phyloP scores from a whole-genome alignment of 2,888 invertebrate species.

The Acanthosepion pharaonis region DNA sequence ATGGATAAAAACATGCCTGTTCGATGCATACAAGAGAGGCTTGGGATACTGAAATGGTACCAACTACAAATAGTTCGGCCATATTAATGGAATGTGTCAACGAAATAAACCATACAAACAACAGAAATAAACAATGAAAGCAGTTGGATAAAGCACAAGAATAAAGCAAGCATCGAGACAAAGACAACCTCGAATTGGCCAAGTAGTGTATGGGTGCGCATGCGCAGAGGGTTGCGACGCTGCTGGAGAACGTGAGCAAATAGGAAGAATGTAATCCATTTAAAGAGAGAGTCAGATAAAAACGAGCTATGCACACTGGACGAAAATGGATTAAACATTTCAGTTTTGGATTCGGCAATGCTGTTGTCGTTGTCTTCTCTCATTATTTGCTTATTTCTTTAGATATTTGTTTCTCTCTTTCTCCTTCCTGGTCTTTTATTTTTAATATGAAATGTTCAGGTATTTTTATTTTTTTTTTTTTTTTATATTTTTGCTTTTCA shows the following conservation, averaged over 20 bases:
- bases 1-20: no score
- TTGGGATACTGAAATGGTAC: no score
- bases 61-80: no score
- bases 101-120: no score
- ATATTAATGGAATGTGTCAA: no score
- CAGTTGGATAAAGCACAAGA: no score
- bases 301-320: background rate
- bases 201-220: background rate
- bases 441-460: no score
- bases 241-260: background rate
- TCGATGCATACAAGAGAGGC: no score
- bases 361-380: no score
- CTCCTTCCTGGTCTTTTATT: background rate
- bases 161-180: background rate
- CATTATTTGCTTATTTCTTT: background rate
- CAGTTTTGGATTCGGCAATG: background rate
- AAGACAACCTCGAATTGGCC: background rate
- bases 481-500: no score
- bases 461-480: no score
- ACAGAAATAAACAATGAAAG: no score
- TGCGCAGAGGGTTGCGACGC: background rate
- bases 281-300: background rate
- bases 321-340: background rate
- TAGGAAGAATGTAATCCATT: background rate
- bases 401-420: background rate